Evolutionary conservation across 2,888 invertebrate species (phyloP).

Genomic region (Azorinus chamasolen): DNA sequence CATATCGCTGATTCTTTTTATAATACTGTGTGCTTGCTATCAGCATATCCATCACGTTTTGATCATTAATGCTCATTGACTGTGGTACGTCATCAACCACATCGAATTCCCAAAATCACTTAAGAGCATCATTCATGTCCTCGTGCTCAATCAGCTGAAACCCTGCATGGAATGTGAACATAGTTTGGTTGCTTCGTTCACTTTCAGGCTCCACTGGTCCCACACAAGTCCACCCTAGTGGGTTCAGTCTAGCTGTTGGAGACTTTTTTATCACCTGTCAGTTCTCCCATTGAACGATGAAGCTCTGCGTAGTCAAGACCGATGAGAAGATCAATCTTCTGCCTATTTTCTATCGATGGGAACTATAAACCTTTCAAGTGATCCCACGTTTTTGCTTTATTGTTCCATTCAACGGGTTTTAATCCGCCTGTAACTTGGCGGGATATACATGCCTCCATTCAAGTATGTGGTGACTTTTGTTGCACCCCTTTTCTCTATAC

Average conservation of each 20-base stretch:
- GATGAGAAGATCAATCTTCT: slow-evolving; percentile 38
- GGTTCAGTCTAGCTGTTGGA: slow-evolving; percentile 45
- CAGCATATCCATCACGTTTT: slow-evolving; percentile 1
- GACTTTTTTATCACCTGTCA: slow-evolving; percentile 27
- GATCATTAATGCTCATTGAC: not conserved
- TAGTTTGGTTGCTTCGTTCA: not conserved
- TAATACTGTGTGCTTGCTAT: not conserved
- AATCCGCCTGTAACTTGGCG: slow-evolving; percentile 37
- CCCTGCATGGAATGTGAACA: not conserved
- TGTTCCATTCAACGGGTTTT: slow-evolving; percentile 39
- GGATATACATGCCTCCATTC: slow-evolving; percentile 23
- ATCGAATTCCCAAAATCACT: slow-evolving; percentile 39
- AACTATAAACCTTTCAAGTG: slow-evolving; percentile 22
- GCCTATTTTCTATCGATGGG: slow-evolving; percentile 2
- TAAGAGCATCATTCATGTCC: slow-evolving; percentile 10
- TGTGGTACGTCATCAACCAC: not conserved
- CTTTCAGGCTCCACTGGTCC: not conserved
- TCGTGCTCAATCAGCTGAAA: not conserved
- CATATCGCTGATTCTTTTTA: slow-evolving; percentile 7
- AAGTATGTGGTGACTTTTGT: slow-evolving; percentile 21
- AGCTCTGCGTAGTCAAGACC: slow-evolving; percentile 41
- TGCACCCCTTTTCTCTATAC: slow-evolving; percentile 22
- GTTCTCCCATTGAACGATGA: slow-evolving; percentile 33
- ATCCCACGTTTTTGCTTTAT: slow-evolving; percentile 25
- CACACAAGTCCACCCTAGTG: slow-evolving; percentile 55